Conservation (phyloP, 2,797 vertebrate species). For the Strix occidentalis region DNA sequence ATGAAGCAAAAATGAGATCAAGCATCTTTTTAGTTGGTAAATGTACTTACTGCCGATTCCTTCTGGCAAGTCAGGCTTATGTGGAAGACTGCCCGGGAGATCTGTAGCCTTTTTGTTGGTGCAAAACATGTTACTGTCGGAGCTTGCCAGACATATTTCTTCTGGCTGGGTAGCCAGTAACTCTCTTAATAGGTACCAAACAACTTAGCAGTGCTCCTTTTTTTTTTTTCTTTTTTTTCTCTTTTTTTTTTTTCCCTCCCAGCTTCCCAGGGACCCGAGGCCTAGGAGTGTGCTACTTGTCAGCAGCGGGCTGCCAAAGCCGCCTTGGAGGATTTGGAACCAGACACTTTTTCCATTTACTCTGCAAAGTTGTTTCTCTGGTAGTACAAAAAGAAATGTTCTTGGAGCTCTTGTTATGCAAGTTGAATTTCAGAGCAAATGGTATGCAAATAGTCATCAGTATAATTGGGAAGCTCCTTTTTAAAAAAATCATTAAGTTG, state of each 20-base stretch:
- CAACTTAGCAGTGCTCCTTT: neutral
- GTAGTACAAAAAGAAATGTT: neutral
- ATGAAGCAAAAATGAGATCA: neutral
- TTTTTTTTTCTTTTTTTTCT: no score
- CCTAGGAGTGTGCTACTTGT: neutral
- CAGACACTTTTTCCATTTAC: neutral
- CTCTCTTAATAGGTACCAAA: neutral
- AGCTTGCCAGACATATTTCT: neutral
- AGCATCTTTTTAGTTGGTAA: neutral
- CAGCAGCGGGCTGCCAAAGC: neutral
- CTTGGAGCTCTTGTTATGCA: neutral
- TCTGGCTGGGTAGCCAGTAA: neutral
- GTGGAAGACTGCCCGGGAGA: neutral
- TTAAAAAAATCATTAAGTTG: neutral
- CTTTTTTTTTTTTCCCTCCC: neutral
- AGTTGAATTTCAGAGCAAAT: neutral
- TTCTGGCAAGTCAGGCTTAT: neutral
- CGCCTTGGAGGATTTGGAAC: neutral
- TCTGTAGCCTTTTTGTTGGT: neutral
- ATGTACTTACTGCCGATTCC: neutral
- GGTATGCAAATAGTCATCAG: neutral
- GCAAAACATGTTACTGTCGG: neutral
- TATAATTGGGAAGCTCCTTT: neutral
- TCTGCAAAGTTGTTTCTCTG: neutral
- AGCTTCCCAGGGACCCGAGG: neutral